Conservation (phyloP, 2,797 vertebrate species). For the Agapornis canus region DNA sequence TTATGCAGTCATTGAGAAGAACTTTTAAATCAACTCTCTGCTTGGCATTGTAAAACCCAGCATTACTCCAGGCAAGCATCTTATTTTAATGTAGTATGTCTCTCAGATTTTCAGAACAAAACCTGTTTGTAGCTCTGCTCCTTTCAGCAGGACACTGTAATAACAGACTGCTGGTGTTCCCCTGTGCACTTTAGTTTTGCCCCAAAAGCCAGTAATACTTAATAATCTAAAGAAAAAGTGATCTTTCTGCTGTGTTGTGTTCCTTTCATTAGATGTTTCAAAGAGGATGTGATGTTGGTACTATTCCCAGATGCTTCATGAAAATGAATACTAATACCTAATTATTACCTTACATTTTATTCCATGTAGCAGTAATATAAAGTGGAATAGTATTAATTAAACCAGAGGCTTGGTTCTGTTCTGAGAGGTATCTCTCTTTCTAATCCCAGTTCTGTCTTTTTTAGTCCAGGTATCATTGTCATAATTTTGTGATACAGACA, state of each 20-base stretch:
- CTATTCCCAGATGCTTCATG: not conserved
- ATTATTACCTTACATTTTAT: constrained; percentile 26
- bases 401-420: not conserved
- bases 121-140: not conserved
- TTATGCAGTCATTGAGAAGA: not conserved
- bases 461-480: fast-evolving
- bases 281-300: not conserved
- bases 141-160: not conserved
- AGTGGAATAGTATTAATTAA: not conserved
- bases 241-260: not conserved
- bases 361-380: not conserved
- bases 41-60: not conserved
- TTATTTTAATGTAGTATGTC: not conserved
- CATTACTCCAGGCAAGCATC: not conserved
- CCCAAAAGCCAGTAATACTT: not conserved
- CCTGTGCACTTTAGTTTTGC: not conserved
- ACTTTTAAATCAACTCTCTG: not conserved
- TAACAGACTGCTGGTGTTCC: not conserved
- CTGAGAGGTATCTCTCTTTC: not conserved
- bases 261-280: constrained; percentile 20
- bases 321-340: constrained; percentile 17
- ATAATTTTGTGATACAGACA: not conserved
- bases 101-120: not conserved
- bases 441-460: not conserved
- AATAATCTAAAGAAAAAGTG: constrained; percentile 15